Percentiles rank a stretch among this genome's conserved stretches.
These are phyloP conservation scores for Hydractinia echinata DNA, from an alignment of 30 jellyfish, hydroid and myxozoan species.

Conservation along the genomic window DNA sequence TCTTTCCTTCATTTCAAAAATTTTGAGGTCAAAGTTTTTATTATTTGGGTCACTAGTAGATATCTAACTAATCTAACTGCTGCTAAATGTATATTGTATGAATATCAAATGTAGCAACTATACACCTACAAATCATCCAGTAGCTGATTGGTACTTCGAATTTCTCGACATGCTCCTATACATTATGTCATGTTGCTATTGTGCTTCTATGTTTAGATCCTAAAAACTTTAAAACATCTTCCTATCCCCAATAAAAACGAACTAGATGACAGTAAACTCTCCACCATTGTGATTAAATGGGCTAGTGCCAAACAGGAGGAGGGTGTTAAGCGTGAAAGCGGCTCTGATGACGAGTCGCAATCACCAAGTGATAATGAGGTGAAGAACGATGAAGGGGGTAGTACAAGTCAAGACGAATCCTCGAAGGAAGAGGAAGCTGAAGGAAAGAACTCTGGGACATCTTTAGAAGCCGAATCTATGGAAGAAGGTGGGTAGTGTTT, in stretches of 20 bases:
- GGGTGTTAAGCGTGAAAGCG: background rate
- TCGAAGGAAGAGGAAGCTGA: slow-evolving; percentile 19
- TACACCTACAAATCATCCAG: too few relatives aligned
- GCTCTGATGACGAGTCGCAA: slow-evolving; percentile 70
- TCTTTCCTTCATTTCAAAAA: too few relatives aligned
- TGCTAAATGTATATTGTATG: too few relatives aligned
- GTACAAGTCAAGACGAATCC: slow-evolving; percentile 15
- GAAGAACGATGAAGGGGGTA: slow-evolving; percentile 32
- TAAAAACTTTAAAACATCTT: slow-evolving; percentile 69
- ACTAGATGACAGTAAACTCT: slow-evolving; percentile 77
- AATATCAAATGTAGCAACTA: too few relatives aligned
- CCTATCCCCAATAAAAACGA: slow-evolving; percentile 91
- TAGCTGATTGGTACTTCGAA: too few relatives aligned
- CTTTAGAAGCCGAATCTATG: slow-evolving; percentile 17
- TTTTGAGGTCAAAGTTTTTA: too few relatives aligned
- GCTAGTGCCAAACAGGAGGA: slow-evolving; percentile 41
- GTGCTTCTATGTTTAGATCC: slow-evolving; percentile 41
- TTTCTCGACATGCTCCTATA: too few relatives aligned
- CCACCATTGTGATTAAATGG: slow-evolving; percentile 71
- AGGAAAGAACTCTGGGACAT: background rate
- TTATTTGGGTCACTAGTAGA: too few relatives aligned
- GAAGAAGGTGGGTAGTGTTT: slow-evolving; percentile 25
- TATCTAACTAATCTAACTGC: too few relatives aligned
- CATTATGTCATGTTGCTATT: background rate
- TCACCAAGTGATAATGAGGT: slow-evolving; percentile 78